Conservation (phyloP, 92 coral and sea anemone genomes). For the Virgularia gustaviana region DNA sequence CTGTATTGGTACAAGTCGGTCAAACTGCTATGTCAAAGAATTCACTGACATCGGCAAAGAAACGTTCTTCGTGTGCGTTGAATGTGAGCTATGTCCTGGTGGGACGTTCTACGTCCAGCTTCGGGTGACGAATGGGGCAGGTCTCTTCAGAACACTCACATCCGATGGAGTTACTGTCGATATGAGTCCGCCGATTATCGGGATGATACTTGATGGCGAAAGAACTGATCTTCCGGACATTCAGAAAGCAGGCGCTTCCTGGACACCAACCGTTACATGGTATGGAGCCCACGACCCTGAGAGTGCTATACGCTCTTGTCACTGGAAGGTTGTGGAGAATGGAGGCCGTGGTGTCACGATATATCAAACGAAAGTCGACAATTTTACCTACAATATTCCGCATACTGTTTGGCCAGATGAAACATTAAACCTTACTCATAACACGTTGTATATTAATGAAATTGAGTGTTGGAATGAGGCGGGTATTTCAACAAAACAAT, state of each 20-base stretch:
- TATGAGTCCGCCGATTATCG: slow-evolving; percentile 70
- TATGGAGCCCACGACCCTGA: slow-evolving; percentile 75
- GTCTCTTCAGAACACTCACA: slow-evolving; percentile 50
- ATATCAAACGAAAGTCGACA: not conserved
- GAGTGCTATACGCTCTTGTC: slow-evolving; percentile 64
- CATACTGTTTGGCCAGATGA: slow-evolving; percentile 46
- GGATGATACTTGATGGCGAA: slow-evolving; percentile 71
- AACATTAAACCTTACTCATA: slow-evolving; percentile 32
- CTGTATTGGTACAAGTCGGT: slow-evolving; percentile 82
- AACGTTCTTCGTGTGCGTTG: slow-evolving; percentile 55
- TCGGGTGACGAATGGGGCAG: slow-evolving; percentile 72
- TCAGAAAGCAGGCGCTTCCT: slow-evolving; percentile 55
- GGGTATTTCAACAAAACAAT: slow-evolving; percentile 40
- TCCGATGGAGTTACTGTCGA: slow-evolving; percentile 86
- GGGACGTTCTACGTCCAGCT: slow-evolving; percentile 62
- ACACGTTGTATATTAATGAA: slow-evolving; percentile 52
- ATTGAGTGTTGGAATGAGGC: slow-evolving; percentile 76
- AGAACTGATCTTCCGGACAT: slow-evolving; percentile 28
- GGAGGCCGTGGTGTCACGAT: slow-evolving; percentile 33
- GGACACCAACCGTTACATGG: slow-evolving; percentile 82
- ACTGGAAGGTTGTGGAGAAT: slow-evolving; percentile 56
- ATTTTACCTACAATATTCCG: slow-evolving; percentile 30
- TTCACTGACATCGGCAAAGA: slow-evolving; percentile 50
- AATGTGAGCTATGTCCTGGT: slow-evolving; percentile 57
- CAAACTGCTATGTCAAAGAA: slow-evolving; percentile 65